Percentiles rank a stretch among this genome's conserved stretches.
These are phyloP conservation scores for Malthinus seriepunctatus DNA, from an alignment of 2,888 invertebrate genomes.

Conservation along the genomic window DNA sequence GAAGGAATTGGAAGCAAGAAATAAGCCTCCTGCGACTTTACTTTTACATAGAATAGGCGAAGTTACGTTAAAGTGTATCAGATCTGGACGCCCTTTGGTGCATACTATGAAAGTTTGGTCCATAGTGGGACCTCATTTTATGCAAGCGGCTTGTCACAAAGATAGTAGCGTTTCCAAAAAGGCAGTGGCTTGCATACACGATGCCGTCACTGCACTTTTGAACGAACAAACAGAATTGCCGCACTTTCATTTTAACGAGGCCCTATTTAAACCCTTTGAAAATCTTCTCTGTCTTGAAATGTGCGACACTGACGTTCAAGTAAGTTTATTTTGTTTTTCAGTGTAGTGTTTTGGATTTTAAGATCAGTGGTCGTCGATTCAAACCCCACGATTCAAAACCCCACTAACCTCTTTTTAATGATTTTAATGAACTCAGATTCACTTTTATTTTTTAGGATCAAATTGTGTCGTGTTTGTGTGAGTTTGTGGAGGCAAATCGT, in stretches of 20 bases:
- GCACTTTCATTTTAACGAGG: slow-evolving; percentile 95
- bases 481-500: slow-evolving; percentile 92
- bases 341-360: not conserved
- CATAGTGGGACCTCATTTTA: slow-evolving; percentile 88
- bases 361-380: too few relatives aligned
- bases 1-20: slow-evolving; percentile 48
- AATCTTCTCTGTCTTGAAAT: slow-evolving; percentile 90
- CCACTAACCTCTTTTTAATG: too few relatives aligned
- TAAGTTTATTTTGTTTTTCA: slow-evolving; percentile 42
- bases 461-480: slow-evolving; percentile 93
- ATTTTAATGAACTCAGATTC: too few relatives aligned
- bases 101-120: slow-evolving; percentile 95
- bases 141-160: slow-evolving; percentile 93
- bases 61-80: slow-evolving; percentile 83
- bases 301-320: slow-evolving; percentile 92
- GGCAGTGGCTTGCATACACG: slow-evolving; percentile 90
- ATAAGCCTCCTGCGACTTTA: slow-evolving; percentile 59
- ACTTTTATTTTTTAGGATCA: slow-evolving; percentile 74
- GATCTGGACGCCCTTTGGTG: slow-evolving; percentile 83
- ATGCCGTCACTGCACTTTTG: slow-evolving; percentile 84
- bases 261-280: slow-evolving; percentile 92
- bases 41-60: slow-evolving; percentile 85
- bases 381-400: too few relatives aligned
- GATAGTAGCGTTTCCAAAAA: slow-evolving; percentile 87
- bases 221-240: slow-evolving; percentile 87